A percentile compares a stretch with the other conserved stretches of the same genome.
Conservation (phyloP, 2,888 invertebrate genomes). For the Suillia variegata region DNA sequence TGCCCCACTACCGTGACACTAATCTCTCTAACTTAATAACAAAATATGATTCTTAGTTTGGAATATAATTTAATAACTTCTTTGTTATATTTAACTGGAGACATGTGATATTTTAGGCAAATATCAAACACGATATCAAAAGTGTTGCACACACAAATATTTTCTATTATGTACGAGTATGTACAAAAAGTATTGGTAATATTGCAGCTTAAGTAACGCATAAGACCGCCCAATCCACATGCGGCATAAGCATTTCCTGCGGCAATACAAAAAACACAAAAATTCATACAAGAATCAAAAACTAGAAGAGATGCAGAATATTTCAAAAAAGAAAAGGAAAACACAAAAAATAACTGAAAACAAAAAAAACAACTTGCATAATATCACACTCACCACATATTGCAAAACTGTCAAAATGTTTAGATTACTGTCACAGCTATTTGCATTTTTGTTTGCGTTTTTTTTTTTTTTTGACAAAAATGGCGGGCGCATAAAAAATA, state of each 20-base stretch:
- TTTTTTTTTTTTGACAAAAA: neutral
- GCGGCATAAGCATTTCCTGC: neutral
- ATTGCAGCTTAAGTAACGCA: no score
- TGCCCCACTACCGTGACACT: no score
- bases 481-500: neutral
- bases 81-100: no score
- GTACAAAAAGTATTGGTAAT: no score
- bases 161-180: no score
- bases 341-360: no score
- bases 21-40: no score
- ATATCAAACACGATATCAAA: no score
- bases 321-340: neutral
- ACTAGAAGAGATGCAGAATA: neutral
- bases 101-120: no score
- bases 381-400: conserved; percentile 18
- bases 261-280: neutral
- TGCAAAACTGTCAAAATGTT: conserved; percentile 30
- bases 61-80: no score
- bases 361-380: neutral
- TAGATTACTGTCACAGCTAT: conserved; percentile 29
- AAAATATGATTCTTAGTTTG: no score
- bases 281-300: neutral
- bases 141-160: no score
- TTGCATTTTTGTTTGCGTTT: conserved; percentile 21
- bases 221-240: neutral